Conservation (phyloP, 2,888 invertebrate species). For the Odontothrips loti region DNA sequence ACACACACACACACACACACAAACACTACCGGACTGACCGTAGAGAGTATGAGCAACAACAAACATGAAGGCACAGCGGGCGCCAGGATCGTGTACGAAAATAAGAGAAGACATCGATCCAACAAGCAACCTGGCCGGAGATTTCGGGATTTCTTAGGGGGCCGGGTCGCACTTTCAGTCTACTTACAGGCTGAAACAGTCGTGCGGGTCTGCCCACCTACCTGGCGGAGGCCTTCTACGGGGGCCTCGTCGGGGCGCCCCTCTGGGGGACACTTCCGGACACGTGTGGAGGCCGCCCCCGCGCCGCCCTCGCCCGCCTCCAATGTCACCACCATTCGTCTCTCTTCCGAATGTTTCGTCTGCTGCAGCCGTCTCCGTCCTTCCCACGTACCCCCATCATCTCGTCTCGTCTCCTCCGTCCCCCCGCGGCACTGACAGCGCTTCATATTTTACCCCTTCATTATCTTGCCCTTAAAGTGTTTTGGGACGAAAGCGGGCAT, state of each 20-base stretch:
- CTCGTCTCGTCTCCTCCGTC: background rate
- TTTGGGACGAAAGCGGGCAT: conserved; percentile 7
- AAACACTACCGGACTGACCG: no score
- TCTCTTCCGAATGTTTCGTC: background rate
- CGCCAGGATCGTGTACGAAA: no score
- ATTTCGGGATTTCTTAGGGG: no score
- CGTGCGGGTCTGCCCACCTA: no score
- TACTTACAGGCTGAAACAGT: no score
- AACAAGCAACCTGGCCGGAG: no score
- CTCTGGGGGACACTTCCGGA: conserved; percentile 5
- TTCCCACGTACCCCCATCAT: background rate
- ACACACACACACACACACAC: background rate
- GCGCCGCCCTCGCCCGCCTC: background rate
- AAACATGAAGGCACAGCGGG: no score
- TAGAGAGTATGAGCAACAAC: no score
- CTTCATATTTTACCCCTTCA: conserved; percentile 25
- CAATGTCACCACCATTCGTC: conserved; percentile 12
- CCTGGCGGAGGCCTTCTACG: background rate
- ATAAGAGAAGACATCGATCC: no score
- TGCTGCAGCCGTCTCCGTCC: background rate
- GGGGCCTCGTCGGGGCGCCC: background rate
- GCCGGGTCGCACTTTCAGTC: no score
- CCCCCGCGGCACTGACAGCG: conserved; percentile 4
- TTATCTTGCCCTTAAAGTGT: conserved; percentile 16
- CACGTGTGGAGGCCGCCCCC: background rate